These are phyloP conservation scores for Odiellus spinosus DNA, from an alignment of 2,888 invertebrate species.

Conservation along the genomic window DNA sequence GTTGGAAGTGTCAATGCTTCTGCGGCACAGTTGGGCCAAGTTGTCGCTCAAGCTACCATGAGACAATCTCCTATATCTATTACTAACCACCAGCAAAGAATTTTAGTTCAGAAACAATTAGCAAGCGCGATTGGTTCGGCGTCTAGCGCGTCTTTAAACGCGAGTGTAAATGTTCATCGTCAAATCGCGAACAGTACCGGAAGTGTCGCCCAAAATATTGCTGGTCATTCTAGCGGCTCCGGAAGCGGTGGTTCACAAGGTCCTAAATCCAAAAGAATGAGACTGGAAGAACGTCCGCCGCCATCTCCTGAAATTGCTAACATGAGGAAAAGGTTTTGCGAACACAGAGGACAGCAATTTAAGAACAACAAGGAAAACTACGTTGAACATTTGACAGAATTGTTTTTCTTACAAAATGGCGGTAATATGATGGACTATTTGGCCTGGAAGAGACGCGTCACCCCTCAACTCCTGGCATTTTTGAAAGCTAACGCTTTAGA, in stretches of 20 bases:
- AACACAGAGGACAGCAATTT: conserved; percentile 24
- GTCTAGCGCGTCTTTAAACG: background rate
- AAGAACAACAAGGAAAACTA: conserved; percentile 27
- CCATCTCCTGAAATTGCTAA: conserved; percentile 24
- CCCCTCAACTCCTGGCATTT: conserved; percentile 53
- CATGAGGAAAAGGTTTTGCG: conserved; percentile 24
- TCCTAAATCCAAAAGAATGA: conserved; percentile 22
- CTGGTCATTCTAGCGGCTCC: conserved; percentile 1
- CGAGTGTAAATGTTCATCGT: conserved; percentile 4
- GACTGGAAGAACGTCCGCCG: conserved; percentile 26
- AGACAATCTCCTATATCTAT: background rate
- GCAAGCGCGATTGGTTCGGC: background rate
- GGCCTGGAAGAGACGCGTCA: conserved; percentile 60
- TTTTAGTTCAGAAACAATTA: background rate
- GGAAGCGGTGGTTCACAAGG: no score
- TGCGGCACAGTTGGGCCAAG: background rate
- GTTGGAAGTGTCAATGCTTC: background rate
- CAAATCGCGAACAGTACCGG: conserved; percentile 4
- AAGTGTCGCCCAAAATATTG: conserved; percentile 5
- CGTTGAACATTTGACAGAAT: conserved; percentile 43
- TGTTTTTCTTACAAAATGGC: conserved; percentile 69
- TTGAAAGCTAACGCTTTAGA: conserved; percentile 54
- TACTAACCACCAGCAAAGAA: no score
- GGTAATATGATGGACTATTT: conserved; percentile 78
- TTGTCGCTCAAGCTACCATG: background rate